A percentile compares a stretch with the other conserved stretches of the same genome.
phyloP scores from a whole-genome alignment of 2,888 invertebrate species.

The Achlya flavicornis region DNA sequence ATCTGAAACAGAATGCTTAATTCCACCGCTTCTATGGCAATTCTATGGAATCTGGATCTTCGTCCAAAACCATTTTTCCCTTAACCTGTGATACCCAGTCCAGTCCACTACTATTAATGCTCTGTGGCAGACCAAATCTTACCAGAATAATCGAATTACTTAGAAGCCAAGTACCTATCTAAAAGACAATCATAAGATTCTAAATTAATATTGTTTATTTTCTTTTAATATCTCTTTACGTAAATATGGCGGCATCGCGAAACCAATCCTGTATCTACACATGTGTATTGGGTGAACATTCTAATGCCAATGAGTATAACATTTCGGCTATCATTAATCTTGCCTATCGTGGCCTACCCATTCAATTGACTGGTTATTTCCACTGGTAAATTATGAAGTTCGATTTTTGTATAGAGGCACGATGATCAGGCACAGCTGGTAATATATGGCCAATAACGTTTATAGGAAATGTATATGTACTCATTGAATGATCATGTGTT shows the following conservation, averaged over 20 bases:
- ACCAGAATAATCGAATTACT: too few relatives aligned
- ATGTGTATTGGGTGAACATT: conserved; percentile 18
- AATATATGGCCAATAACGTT: conserved; percentile 30
- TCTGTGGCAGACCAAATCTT: too few relatives aligned
- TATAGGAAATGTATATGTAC: conserved; percentile 43
- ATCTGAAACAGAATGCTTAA: too few relatives aligned
- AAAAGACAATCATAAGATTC: too few relatives aligned
- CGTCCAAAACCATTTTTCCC: too few relatives aligned
- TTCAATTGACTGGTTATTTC: conserved; percentile 62
- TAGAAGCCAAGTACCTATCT: too few relatives aligned
- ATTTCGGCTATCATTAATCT: conserved; percentile 64
- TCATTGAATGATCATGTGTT: conserved; percentile 36
- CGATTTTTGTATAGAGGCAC: conserved; percentile 38
- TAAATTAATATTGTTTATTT: too few relatives aligned
- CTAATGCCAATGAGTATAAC: conserved; percentile 49
- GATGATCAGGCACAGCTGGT: conserved; percentile 37
- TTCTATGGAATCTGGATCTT: too few relatives aligned
- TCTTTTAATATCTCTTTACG: too few relatives aligned
- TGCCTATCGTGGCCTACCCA: conserved; percentile 52
- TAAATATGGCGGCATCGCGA: neutral
- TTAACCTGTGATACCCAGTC: too few relatives aligned
- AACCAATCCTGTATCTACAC: neutral
- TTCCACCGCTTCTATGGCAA: too few relatives aligned
- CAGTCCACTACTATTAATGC: too few relatives aligned
- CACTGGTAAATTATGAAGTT: conserved; percentile 55